These are phyloP conservation scores for Diarsia dahlii DNA, from an alignment of 2,888 invertebrate genomes.

Conservation along the genomic window DNA sequence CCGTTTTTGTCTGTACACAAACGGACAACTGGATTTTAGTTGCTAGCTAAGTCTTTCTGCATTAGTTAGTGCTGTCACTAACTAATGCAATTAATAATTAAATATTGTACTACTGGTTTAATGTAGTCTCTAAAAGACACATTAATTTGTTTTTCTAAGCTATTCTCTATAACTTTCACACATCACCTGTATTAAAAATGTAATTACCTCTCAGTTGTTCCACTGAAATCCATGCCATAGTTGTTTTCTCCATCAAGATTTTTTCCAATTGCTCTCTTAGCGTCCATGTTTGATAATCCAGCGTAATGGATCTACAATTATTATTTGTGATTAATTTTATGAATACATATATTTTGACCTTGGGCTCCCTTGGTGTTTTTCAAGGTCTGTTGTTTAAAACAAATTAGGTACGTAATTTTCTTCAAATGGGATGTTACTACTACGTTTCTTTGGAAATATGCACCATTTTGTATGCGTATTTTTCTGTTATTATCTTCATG, in stretches of 20 bases:
- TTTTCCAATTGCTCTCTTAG: constrained; percentile 70
- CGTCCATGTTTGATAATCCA: constrained; percentile 70
- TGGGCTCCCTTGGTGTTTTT: neutral
- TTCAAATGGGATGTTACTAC: neutral
- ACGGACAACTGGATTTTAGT: too few species aligned
- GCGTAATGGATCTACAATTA: constrained; percentile 48
- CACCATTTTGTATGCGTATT: neutral
- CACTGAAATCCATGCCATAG: constrained; percentile 82
- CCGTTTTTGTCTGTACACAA: too few species aligned
- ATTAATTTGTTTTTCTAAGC: neutral
- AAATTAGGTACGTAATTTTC: neutral
- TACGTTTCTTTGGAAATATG: neutral
- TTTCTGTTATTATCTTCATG: neutral
- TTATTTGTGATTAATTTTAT: neutral
- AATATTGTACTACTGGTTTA: too few species aligned
- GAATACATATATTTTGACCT: too few species aligned
- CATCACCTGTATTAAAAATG: neutral
- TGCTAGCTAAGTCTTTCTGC: too few species aligned
- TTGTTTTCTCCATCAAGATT: constrained; percentile 27
- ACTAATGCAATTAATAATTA: neutral
- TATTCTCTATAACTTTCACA: neutral
- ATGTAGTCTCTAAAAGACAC: too few species aligned
- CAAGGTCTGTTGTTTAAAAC: neutral
- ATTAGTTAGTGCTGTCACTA: neutral
- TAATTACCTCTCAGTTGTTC: constrained; percentile 73